Percentiles rank a stretch among this genome's conserved stretches.
phyloP scores from a whole-genome alignment of 2,797 vertebrate genomes.

The Cossypha heuglini region DNA sequence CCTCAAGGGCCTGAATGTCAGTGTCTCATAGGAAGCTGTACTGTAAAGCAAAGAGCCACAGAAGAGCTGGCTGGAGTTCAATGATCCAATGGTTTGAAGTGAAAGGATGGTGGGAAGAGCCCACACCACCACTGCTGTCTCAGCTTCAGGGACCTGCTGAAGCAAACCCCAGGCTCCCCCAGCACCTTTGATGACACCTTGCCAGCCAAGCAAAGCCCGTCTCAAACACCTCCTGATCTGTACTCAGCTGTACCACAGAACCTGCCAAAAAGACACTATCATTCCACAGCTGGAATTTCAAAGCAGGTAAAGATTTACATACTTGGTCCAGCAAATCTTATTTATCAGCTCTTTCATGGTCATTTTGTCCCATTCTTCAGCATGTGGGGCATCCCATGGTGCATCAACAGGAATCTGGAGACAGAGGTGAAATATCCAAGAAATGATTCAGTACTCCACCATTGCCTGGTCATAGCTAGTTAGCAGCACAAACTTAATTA shows the following conservation, averaged over 20 bases:
- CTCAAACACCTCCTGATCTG: not conserved
- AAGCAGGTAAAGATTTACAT: not conserved
- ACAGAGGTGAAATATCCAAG: not conserved
- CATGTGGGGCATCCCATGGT: constrained; percentile 78
- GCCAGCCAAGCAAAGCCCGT: not conserved
- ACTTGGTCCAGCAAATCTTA: constrained; percentile 85
- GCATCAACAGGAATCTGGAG: constrained; percentile 81
- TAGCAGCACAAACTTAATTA: not conserved
- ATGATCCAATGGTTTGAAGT: not conserved
- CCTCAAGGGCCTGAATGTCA: not conserved
- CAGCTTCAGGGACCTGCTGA: not conserved
- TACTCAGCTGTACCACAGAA: not conserved
- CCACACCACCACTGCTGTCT: not conserved
- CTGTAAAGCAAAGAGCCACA: not conserved
- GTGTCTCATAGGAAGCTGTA: not conserved
- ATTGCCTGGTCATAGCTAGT: not conserved
- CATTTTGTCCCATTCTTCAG: constrained; percentile 81
- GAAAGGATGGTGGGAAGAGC: not conserved
- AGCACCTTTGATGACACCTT: not conserved
- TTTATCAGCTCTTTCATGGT: constrained; percentile 82
- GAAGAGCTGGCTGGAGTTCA: not conserved
- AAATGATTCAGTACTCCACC: not conserved
- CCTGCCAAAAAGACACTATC: not conserved
- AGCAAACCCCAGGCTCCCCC: not conserved
- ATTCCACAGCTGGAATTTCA: not conserved